Base-by-base conservation (phyloP, 2,113 vertebrate genomes). In the Vimba vimba region DNA sequence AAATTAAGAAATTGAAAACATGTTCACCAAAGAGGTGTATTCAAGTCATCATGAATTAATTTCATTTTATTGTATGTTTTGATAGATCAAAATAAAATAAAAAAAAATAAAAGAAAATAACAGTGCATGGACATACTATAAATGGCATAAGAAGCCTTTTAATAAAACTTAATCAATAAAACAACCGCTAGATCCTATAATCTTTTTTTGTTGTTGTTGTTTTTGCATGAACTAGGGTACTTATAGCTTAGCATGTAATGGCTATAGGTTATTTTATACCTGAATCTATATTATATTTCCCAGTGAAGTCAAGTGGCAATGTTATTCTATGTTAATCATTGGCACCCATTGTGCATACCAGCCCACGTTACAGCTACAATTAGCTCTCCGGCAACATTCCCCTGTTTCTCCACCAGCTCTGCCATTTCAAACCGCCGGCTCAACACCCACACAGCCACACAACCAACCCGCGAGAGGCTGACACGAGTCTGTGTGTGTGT, bases 401-500 rank as follows among this genome's bases (percentile, higher is more conserved):
- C 11, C 55, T 57, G 3, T 39, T 86, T 17, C 39, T 79, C 19
- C n/a, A 75, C 33, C 12, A 64, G 71, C 78, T 59, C 81, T 75
- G 83, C 66, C 62, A 81, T 89, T 86, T 89, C 85, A 86, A 84
- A 86, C 85, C 27, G 50, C 78, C 75, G 30, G 59, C 76, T 84
- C 47, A 47, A 89, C 85, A 85, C 85, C 88, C 85, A 89, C 85
- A 89, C 82, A 85, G 81, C 69, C 60, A 25, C 74, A 85, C 47
- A 85, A 82, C 82, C 45, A 85, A 88, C 82, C 77, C 62, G 21
- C 36, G 71, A 82, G 82, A 84, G 69, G 81, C 85, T 36, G 68
- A 81, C 60, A 78, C 30, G 36, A 25, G 33, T 71, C 36, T 73
- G 30, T 55, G 47, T 45, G 68, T 57, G 69, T 47, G 73, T 74